Evolutionary conservation across 2,888 invertebrate genomes (phyloP).

Genomic region (Steinernema hermaphroditum): DNA sequence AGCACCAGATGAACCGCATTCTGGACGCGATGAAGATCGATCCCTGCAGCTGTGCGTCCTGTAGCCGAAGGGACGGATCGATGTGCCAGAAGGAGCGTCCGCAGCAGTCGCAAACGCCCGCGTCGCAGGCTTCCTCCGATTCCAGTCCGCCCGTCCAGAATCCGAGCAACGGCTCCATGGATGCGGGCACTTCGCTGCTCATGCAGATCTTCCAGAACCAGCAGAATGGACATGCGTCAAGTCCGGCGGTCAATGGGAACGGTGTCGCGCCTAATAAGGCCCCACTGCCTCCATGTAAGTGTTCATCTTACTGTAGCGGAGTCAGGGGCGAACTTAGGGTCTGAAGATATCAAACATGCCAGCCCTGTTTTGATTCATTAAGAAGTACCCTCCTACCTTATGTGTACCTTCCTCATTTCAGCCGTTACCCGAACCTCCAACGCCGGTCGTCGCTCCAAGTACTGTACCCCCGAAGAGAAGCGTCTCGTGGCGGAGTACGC

Average conservation of each 20-base stretch:
- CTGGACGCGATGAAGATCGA: constrained; percentile 26
- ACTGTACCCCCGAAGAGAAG: constrained; percentile 54
- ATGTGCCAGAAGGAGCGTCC: background rate
- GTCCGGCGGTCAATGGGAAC: background rate
- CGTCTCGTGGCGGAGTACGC: constrained; percentile 51
- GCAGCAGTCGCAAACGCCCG: background rate
- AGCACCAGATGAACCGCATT: background rate
- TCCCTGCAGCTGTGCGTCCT: background rate
- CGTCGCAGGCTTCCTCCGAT: background rate
- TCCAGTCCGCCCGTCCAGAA: background rate
- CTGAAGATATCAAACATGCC: too few relatives aligned
- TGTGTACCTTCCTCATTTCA: background rate
- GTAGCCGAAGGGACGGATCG: background rate
- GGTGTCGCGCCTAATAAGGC: background rate
- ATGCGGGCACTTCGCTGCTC: background rate
- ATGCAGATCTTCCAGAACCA: constrained; percentile 28
- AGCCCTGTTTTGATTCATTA: too few relatives aligned
- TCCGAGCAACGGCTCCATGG: background rate
- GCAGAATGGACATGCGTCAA: constrained; percentile 22
- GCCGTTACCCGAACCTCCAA: background rate
- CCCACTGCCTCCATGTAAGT: constrained; percentile 24
- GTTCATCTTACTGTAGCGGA: background rate
- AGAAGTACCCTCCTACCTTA: too few relatives aligned
- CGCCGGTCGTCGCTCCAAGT: constrained; percentile 53
- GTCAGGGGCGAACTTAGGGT: background rate